phyloP scores from a whole-genome alignment of 1,140 invertebrate genomes.

The Penaeus vannamei region DNA sequence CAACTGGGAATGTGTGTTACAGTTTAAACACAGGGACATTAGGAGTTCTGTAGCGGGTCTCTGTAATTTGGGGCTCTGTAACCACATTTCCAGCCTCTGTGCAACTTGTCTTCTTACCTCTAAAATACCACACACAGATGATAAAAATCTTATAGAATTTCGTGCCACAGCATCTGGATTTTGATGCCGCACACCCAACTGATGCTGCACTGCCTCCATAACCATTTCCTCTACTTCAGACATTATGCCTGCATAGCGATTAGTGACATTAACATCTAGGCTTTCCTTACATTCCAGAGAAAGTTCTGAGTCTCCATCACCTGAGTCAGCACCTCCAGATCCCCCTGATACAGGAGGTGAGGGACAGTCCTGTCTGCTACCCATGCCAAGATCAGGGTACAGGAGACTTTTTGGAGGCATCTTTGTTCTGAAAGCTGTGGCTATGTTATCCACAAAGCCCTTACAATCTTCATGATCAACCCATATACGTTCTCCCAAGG shows the following conservation, averaged over 20 bases:
- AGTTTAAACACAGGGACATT: conserved; percentile 92
- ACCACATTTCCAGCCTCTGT: conserved; percentile 90
- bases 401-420: conserved; percentile 74
- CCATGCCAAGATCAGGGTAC: conserved; percentile 65
- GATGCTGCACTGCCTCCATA: conserved; percentile 89
- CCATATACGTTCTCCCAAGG: conserved; percentile 92
- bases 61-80: conserved; percentile 95
- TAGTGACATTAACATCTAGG: conserved; percentile 65
- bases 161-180: conserved; percentile 88
- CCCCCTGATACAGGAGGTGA: conserved; percentile 67
- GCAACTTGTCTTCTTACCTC: conserved; percentile 88
- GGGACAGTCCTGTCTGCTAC: conserved; percentile 66
- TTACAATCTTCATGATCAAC: conserved; percentile 93
- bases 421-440: conserved; percentile 89
- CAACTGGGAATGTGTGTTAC: conserved; percentile 81
- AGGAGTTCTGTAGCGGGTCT: conserved; percentile 94
- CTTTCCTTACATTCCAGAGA: conserved; percentile 67
- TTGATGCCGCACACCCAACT: conserved; percentile 83
- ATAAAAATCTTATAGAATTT: conserved; percentile 88
- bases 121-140: conserved; percentile 86
- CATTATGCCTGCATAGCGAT: conserved; percentile 78
- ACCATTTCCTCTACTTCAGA: conserved; percentile 86
- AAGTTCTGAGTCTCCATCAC: conserved; percentile 67
- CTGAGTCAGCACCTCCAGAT: conserved; percentile 62
- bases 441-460: conserved; percentile 92